Percentiles rank a stretch among this genome's conserved stretches.
phyloP scores from a whole-genome alignment of 2,797 vertebrate genomes.

The Rousettus madagascariensis region DNA sequence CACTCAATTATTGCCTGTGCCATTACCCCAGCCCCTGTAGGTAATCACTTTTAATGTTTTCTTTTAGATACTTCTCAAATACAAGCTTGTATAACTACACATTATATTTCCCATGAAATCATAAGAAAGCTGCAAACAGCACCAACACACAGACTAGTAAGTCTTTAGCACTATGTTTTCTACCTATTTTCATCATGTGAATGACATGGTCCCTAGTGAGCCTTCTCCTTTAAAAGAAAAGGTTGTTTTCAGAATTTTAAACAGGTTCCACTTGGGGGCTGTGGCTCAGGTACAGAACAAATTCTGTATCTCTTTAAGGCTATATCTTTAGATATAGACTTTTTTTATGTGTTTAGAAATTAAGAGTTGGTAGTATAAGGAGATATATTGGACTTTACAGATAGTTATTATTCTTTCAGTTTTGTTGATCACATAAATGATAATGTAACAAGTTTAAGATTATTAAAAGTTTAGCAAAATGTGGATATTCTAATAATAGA shows the following conservation, averaged over 20 bases:
- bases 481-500: not conserved
- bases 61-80: not conserved
- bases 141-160: not conserved
- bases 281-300: not conserved
- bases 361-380: not conserved
- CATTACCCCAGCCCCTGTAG: not conserved
- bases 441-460: not conserved
- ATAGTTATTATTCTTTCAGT: not conserved
- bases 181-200: not conserved
- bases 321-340: not conserved
- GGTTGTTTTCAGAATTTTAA: not conserved
- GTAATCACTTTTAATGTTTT: not conserved
- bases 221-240: conserved; percentile 18
- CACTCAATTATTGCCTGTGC: not conserved
- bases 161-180: not conserved
- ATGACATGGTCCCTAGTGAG: not conserved
- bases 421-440: not conserved
- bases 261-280: not conserved
- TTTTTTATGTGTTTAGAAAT: conserved; percentile 16
- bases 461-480: conserved; percentile 12
- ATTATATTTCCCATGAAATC: not conserved
- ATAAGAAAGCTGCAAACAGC: not conserved
- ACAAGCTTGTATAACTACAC: not conserved
- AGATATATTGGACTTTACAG: not conserved
- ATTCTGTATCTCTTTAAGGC: not conserved